Conservation (phyloP, 2,113 vertebrate species). For the Halcyon senegalensis region DNA sequence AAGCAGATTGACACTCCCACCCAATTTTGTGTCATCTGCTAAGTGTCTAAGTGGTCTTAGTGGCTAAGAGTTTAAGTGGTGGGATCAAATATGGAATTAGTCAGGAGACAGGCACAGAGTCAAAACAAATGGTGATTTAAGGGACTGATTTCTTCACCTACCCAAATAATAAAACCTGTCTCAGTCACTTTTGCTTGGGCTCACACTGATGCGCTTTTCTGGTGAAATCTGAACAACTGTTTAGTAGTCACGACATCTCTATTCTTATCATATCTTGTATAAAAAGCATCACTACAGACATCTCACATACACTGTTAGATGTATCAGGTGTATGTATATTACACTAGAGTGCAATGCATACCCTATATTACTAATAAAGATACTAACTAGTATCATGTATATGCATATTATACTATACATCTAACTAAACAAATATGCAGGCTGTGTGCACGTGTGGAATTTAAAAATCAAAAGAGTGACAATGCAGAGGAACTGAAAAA, state of each 20-base stretch:
- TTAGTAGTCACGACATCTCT: not conserved
- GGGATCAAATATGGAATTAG: not conserved
- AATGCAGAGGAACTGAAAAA: not conserved
- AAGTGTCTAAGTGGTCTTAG: no score
- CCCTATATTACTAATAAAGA: not conserved
- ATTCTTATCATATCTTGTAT: not conserved
- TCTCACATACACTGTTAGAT: not conserved
- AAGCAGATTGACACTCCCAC: no score
- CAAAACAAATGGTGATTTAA: not conserved
- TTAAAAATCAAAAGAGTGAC: not conserved
- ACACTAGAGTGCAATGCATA: not conserved
- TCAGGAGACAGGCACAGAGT: not conserved
- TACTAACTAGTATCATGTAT: not conserved
- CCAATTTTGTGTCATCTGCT: no score
- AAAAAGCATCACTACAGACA: not conserved
- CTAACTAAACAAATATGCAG: not conserved
- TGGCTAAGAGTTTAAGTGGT: not conserved
- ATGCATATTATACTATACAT: not conserved
- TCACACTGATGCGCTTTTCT: not conserved
- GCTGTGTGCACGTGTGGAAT: not conserved
- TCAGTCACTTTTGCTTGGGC: not conserved
- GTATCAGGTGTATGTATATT: not conserved
- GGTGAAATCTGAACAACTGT: not conserved
- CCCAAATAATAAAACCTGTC: not conserved
- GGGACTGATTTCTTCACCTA: not conserved